Evolutionary conservation across 2,888 invertebrate species (phyloP), one percentile per base, ranked within the genome.

Genomic region (Cephus runcator): DNA sequence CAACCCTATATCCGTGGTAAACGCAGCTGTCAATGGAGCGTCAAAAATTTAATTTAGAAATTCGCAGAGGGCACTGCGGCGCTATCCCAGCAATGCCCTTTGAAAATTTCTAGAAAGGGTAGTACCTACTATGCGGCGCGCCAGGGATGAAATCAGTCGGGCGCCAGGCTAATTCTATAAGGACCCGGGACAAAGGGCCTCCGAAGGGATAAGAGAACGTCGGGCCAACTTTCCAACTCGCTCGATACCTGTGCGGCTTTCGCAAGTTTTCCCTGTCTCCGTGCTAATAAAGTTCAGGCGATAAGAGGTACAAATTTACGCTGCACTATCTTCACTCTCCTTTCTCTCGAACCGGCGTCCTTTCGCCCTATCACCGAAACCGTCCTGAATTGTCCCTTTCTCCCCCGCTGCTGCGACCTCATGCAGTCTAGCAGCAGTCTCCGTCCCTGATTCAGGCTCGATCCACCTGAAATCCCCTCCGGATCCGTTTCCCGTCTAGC

Each of bases 181-280:
- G 56, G 56, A 9, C 56, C 35, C 12, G 23, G 56, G 23, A 56
- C 56, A 56, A 56, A 56, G 56, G 56, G 23, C 56, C 56, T 23
- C 56, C 23, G 15, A 23, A 9, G 23, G 56, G 56, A 56, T 56
- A 56, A 23, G 56, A 23, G 56, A 23, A 56, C 56, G 23, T 23
- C 56, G 56, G 2, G 23, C 56, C 56, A 56, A 56, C 56, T 56
- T 56, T 56, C 23, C 15, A 56, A 23, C 56, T 23, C 23, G 56
- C 56, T 56, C 56, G 56, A 56, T 56, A 56, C 56, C 56, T 40
- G 30, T n/a, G 36, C 34, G 35, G 75, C 40, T 75, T 74, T 77
- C 71, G 71, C 71, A 34, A 71, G 71, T 34, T 71, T 33, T 34
- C 30, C 33, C 71, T 34, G 71, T 71, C 71, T 71, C 31, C 71